These are phyloP conservation scores for Pseudomyrmex flavicornis DNA, from an alignment of 1,140 invertebrate genomes.

Conservation along the genomic window DNA sequence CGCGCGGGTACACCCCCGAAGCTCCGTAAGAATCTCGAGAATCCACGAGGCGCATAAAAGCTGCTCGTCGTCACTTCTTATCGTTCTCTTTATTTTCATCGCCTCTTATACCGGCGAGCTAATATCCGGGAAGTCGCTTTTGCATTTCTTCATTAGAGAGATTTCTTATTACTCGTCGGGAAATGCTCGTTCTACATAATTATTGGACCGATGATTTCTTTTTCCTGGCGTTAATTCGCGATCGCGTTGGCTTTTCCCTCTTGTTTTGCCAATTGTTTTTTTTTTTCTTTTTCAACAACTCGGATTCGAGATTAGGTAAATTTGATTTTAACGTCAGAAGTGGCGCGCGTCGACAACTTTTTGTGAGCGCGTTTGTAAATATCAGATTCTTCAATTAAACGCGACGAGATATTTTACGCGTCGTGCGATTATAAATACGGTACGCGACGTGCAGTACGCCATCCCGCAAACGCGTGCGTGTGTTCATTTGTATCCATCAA, in stretches of 20 bases:
- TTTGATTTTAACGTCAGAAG: conserved; percentile 10
- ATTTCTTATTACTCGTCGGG: neutral
- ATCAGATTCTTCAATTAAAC: conserved; percentile 32
- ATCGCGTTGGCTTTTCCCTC: neutral
- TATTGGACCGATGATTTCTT: neutral
- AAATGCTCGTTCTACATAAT: conserved; percentile 24
- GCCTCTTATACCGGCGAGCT: conserved; percentile 9
- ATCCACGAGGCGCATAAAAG: conserved; percentile 25
- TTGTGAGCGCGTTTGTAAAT: neutral
- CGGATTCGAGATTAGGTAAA: no score
- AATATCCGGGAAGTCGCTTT: neutral
- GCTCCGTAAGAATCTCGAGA: conserved; percentile 24
- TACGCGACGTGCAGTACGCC: neutral
- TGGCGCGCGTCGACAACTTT: neutral
- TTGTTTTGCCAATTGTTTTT: no score
- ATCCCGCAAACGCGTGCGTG: neutral
- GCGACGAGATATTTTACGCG: conserved; percentile 12
- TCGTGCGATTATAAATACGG: neutral
- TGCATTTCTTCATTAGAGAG: neutral
- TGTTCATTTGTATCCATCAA: conserved; percentile 17
- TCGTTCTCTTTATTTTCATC: neutral
- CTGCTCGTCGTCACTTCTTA: neutral
- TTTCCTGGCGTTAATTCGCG: neutral
- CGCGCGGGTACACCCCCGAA: neutral
- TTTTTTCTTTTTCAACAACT: neutral